phyloP scores from a whole-genome alignment of 1,140 invertebrate species.

The Atta texana region DNA sequence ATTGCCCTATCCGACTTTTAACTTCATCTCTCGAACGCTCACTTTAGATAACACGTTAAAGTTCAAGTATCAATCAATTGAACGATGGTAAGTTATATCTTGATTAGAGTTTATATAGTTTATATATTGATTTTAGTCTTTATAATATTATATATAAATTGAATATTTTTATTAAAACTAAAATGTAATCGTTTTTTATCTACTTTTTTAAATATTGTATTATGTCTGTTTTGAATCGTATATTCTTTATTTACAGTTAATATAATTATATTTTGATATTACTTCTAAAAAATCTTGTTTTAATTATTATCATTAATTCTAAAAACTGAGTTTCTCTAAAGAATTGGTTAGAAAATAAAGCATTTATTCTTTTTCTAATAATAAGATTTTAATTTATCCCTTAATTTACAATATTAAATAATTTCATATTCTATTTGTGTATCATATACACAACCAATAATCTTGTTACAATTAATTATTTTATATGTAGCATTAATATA shows the following conservation, averaged over 20 bases:
- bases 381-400: background rate
- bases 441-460: background rate
- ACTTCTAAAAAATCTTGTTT: background rate
- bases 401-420: background rate
- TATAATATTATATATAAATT: background rate
- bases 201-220: background rate
- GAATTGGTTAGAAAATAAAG: slow-evolving; percentile 16
- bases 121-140: background rate
- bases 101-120: background rate
- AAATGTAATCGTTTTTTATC: background rate
- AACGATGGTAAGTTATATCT: background rate
- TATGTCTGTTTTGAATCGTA: background rate
- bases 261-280: background rate
- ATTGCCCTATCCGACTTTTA: slow-evolving; percentile 54
- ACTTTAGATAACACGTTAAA: slow-evolving; percentile 6
- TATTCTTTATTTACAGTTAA: background rate
- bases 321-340: background rate
- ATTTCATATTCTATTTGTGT: background rate
- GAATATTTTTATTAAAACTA: slow-evolving; percentile 6
- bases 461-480: slow-evolving; percentile 8
- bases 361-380: background rate
- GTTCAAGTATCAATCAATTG: slow-evolving; percentile 9
- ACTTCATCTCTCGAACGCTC: background rate
- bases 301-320: background rate
- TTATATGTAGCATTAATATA: background rate